Conservation (phyloP, 2,888 invertebrate species). For the Tetragonisca angustula region DNA sequence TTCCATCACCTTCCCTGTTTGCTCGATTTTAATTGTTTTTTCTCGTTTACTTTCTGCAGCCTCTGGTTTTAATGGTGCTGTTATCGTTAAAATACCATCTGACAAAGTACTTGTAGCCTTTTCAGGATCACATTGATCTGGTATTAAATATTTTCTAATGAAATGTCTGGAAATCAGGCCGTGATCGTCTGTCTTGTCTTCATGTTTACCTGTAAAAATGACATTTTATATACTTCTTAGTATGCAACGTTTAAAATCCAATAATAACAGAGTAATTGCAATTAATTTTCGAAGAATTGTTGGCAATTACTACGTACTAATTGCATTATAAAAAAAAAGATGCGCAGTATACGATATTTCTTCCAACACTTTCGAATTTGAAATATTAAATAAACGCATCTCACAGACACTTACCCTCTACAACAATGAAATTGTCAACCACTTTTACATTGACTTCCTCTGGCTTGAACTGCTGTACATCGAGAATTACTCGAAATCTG, state of each 20-base stretch:
- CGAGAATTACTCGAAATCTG: slow-evolving; percentile 88
- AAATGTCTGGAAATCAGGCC: slow-evolving; percentile 77
- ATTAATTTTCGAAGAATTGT: background rate
- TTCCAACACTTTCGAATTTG: background rate
- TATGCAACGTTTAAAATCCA: background rate
- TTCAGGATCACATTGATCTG: slow-evolving; percentile 86
- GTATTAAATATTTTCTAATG: slow-evolving; percentile 76
- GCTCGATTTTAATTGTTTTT: slow-evolving; percentile 66
- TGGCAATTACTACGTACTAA: too few relatives aligned
- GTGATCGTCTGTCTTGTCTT: slow-evolving; percentile 93
- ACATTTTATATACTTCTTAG: background rate
- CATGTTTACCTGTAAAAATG: slow-evolving; percentile 86
- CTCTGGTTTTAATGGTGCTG: slow-evolving; percentile 87
- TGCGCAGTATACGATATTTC: background rate
- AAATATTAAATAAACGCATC: background rate
- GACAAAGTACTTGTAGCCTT: slow-evolving; percentile 88
- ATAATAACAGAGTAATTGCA: background rate
- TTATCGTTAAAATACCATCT: slow-evolving; percentile 92
- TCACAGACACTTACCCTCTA: slow-evolving; percentile 86
- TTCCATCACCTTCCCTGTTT: slow-evolving; percentile 63
- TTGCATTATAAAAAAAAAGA: background rate
- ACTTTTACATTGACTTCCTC: slow-evolving; percentile 91
- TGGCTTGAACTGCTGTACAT: slow-evolving; percentile 91
- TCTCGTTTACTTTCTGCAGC: slow-evolving; percentile 65
- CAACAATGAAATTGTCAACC: slow-evolving; percentile 88